Evolutionary conservation across 2,888 invertebrate genomes (phyloP).

Genomic region (Germaria angustata): DNA sequence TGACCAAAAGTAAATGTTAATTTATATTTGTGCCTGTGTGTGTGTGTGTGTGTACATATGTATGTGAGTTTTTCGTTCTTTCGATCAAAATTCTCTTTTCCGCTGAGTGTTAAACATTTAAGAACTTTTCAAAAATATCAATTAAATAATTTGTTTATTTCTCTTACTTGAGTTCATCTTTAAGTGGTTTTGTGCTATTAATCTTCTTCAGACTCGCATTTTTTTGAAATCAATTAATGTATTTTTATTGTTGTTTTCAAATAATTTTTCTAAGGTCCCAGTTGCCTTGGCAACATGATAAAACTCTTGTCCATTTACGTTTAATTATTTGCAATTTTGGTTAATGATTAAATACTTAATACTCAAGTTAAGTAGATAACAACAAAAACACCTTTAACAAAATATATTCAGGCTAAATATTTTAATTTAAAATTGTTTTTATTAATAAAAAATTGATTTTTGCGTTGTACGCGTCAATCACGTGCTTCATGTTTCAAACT

Average conservation of each 20-base stretch:
- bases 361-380: background rate
- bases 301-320: background rate
- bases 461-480: constrained; percentile 21
- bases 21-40: background rate
- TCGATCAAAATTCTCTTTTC: background rate
- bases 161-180: background rate
- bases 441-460: background rate
- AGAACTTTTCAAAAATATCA: background rate
- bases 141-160: background rate
- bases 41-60: background rate
- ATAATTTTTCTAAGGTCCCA: background rate
- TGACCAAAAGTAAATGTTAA: background rate
- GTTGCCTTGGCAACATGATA: constrained; percentile 17
- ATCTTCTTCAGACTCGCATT: constrained; percentile 3
- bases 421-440: background rate
- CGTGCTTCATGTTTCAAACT: constrained; percentile 19
- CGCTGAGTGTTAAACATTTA: background rate
- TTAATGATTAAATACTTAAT: background rate
- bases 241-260: background rate
- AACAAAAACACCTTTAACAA: background rate
- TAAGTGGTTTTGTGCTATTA: background rate
- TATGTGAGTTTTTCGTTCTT: background rate
- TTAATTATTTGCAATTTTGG: constrained; percentile 44
- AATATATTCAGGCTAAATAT: constrained; percentile 34
- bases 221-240: background rate